Base-by-base conservation (phyloP, 2,888 invertebrate genomes). In the Neria commutata region DNA sequence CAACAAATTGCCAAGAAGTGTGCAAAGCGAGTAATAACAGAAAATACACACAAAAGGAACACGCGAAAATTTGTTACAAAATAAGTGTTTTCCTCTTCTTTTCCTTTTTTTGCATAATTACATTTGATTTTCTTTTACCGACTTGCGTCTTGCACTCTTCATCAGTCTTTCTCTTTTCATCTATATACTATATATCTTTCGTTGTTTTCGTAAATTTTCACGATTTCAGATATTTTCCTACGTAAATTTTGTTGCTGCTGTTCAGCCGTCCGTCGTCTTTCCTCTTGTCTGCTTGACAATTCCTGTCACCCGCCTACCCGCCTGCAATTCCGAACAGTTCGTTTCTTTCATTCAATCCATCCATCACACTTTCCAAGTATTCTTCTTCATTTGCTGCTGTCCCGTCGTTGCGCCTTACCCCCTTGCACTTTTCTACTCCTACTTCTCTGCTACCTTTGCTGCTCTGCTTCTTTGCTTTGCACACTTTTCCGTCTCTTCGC, bases 231-330 rank as follows among this genome's bases (percentile, higher is more conserved):
- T 8, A 6, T 29, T 29, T 64, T 53, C 42, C 26, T 53, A 25
- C 29, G 53, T 53, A 53, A 66, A 73, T 67, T 68, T 72, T 73
- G 72, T 74, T 70, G 75, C 72, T 74, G 66, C 71, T 69, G 21
- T 24, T 37, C 42, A 33, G 42, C 62, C 58, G 61, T 49, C 29
- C 11, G 29, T 29, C 29, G n/a, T n/a, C n/a, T n/a, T n/a, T n/a
- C 63, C 72, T 68, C 72, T 72, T 64, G 75, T 73, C 67, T 72
- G 75, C 72, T 72, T 72, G 72, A 72, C 74, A 72, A 75, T 75
- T 72, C 72, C 72, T 74, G 69, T 69, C 66, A 61, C 63, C 58
- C 72, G 72, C 65, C 70, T 68, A 65, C 74, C 64, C 45, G 25
- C 71, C 67, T 61, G 62, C 54, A 57, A 49, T 58, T 62, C 55